Conservation (phyloP, 2,113 vertebrate genomes). For the Bufo bufo region DNA sequence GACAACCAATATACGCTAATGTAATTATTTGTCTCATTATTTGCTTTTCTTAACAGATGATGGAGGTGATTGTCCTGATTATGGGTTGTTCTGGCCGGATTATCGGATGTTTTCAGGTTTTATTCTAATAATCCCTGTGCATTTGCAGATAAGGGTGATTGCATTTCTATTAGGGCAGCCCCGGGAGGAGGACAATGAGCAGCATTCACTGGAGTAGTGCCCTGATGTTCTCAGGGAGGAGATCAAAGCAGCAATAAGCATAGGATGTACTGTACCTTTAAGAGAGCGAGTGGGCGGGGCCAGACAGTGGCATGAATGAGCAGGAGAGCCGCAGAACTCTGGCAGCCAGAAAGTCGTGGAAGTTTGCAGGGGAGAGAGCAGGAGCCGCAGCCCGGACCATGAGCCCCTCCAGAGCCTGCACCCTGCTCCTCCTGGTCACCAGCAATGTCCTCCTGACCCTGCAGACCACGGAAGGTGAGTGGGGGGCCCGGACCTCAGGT, state of each 20-base stretch:
- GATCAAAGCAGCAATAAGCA: neutral
- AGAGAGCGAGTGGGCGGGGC: neutral
- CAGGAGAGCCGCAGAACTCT: neutral
- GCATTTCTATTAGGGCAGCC: too few species aligned
- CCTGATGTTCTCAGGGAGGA: neutral
- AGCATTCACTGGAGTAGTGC: neutral
- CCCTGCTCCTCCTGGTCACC: conserved; percentile 6
- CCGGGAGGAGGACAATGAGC: too few species aligned
- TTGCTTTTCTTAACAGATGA: neutral
- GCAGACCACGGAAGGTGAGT: conserved; percentile 54
- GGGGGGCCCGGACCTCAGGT: too few species aligned
- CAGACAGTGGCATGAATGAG: neutral
- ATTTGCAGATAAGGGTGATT: neutral
- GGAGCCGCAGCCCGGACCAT: conserved; percentile 2
- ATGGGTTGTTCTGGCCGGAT: neutral
- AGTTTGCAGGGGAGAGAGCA: neutral
- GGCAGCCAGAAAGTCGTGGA: conserved; percentile 10
- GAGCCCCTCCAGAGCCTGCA: neutral
- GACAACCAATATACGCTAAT: neutral
- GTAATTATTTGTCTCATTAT: too few species aligned
- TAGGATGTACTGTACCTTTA: conserved; percentile 32
- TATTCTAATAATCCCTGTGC: neutral
- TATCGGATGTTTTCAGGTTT: neutral
- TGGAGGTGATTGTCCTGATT: neutral
- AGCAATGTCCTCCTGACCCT: conserved; percentile 8